Evolutionary conservation across 2,888 invertebrate genomes (phyloP).

Genomic region (Epistrophe eligans): DNA sequence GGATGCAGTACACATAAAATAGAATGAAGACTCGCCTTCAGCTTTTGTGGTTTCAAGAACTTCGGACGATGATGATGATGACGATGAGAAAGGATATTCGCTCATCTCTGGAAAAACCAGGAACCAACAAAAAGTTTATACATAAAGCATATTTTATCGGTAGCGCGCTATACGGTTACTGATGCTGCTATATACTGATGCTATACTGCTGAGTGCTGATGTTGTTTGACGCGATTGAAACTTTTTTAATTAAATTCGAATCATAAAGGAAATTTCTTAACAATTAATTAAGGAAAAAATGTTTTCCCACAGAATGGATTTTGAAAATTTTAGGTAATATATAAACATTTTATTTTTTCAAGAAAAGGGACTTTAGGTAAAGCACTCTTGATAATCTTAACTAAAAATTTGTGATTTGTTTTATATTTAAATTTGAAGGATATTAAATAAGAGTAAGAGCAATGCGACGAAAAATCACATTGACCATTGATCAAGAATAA

Average conservation of each 20-base stretch:
- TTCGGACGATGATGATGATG: background rate
- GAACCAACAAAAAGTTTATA: background rate
- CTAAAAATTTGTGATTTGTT: no score
- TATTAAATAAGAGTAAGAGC: no score
- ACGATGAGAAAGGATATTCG: background rate
- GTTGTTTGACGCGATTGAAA: conserved; percentile 30
- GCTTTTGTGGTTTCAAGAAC: conserved; percentile 44
- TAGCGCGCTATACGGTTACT: no score
- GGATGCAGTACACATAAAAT: background rate
- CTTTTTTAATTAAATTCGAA: conserved; percentile 62
- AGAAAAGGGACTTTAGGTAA: background rate
- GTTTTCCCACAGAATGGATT: conserved; percentile 6
- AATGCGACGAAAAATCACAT: no score
- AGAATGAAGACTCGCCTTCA: conserved; percentile 2
- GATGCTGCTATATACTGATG: no score
- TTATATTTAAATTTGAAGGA: no score
- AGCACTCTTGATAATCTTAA: no score
- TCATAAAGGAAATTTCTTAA: conserved; percentile 45
- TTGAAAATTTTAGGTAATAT: background rate
- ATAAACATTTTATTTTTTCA: background rate
- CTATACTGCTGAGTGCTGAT: background rate
- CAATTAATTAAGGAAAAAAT: conserved; percentile 55
- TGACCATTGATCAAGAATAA: no score
- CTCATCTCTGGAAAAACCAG: background rate
- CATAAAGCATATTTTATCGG: background rate